Evolutionary conservation across 2,797 vertebrate species (phyloP).

Genomic region (Thunnus albacares): DNA sequence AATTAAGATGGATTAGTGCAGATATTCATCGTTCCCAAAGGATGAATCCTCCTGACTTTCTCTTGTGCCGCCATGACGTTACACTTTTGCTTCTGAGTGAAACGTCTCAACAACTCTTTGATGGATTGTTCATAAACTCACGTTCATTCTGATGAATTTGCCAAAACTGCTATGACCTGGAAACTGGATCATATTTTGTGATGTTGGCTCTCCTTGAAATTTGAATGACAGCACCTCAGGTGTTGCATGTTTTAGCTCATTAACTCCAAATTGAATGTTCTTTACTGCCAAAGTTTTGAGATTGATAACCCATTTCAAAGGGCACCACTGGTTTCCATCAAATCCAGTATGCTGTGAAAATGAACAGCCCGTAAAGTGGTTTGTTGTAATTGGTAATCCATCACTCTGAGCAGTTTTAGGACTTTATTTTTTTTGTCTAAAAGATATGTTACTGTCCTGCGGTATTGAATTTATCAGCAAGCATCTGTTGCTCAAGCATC

Average conservation of each 20-base stretch:
- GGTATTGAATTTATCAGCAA: neutral
- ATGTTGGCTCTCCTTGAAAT: slow-evolving; percentile 30
- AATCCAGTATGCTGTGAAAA: slow-evolving; percentile 22
- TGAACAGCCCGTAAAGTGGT: slow-evolving; percentile 6
- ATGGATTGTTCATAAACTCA: no score
- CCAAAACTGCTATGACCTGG: neutral
- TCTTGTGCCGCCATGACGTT: no score
- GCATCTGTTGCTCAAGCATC: no score
- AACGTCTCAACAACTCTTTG: no score
- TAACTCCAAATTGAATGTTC: slow-evolving; percentile 33
- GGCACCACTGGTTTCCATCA: slow-evolving; percentile 33
- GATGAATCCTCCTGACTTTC: no score
- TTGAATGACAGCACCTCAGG: neutral
- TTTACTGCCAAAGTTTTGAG: slow-evolving; percentile 25
- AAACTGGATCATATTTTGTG: neutral
- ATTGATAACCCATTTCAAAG: slow-evolving; percentile 46
- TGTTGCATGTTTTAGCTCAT: slow-evolving; percentile 40
- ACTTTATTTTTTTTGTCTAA: slow-evolving; percentile 1
- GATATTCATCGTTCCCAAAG: no score
- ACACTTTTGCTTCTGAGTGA: no score
- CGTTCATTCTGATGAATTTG: neutral
- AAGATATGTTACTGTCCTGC: neutral
- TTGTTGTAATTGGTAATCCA: slow-evolving; percentile 31
- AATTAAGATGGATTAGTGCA: no score
- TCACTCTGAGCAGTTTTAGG: slow-evolving; percentile 25